phyloP scores from a whole-genome alignment of 2,888 invertebrate species.

The Xestia ashworthii region DNA sequence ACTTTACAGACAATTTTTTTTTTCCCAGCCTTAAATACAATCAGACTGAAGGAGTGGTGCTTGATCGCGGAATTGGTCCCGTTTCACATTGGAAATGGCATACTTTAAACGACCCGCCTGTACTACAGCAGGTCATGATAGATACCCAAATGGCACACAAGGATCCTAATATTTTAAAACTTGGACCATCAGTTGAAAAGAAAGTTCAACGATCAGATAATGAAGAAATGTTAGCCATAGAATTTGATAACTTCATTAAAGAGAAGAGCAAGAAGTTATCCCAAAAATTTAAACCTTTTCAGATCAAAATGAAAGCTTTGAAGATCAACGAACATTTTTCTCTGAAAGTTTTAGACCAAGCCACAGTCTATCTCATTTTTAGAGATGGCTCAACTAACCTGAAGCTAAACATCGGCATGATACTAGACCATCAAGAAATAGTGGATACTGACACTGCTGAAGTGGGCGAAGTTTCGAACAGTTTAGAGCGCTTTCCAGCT shows the following conservation, averaged over 20 bases:
- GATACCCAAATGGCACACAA: constrained; percentile 84
- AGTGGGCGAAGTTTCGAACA: constrained; percentile 77
- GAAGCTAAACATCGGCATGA: constrained; percentile 87
- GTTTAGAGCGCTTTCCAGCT: constrained; percentile 75
- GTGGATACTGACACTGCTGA: constrained; percentile 85
- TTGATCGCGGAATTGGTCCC: constrained; percentile 84
- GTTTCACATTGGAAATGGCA: constrained; percentile 88
- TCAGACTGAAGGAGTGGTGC: constrained; percentile 86
- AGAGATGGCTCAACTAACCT: constrained; percentile 83
- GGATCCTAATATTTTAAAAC: constrained; percentile 81
- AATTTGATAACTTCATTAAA: constrained; percentile 86
- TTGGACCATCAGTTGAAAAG: constrained; percentile 70
- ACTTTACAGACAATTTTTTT: not conserved
- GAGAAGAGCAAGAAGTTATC: constrained; percentile 84
- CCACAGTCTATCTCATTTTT: constrained; percentile 82
- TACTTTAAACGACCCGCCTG: constrained; percentile 85
- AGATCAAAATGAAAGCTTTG: constrained; percentile 87
- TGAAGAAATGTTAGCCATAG: constrained; percentile 86
- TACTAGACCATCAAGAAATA: constrained; percentile 88
- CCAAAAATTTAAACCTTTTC: constrained; percentile 85
- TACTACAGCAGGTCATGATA: constrained; percentile 87
- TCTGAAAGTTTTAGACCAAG: constrained; percentile 84
- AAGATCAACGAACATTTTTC: constrained; percentile 88
- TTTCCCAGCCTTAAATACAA: constrained; percentile 84
- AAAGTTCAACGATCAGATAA: constrained; percentile 73